Conservation (phyloP, 1,140 invertebrate genomes). For the Caerostris extrusa region DNA sequence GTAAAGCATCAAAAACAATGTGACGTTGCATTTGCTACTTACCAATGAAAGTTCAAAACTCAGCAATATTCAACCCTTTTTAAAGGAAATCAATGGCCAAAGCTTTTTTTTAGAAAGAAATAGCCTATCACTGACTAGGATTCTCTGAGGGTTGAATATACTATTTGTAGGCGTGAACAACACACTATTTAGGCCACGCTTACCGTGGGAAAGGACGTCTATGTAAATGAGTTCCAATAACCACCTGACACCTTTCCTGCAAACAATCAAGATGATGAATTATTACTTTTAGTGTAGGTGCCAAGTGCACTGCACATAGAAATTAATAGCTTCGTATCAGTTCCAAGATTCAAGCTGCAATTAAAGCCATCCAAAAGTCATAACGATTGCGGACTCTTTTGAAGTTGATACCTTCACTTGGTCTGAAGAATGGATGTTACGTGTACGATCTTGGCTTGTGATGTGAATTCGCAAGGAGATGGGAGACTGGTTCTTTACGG, state of each 20-base stretch:
- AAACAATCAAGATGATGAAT: conserved; percentile 74
- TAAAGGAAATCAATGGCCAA: neutral
- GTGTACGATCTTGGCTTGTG: neutral
- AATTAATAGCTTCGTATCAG: conserved; percentile 46
- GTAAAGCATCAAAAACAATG: neutral
- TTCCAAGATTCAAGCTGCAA: conserved; percentile 28
- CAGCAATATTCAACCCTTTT: neutral
- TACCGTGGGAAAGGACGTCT: conserved; percentile 73
- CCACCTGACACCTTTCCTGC: conserved; percentile 62
- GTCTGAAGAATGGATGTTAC: conserved; percentile 8
- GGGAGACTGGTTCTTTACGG: neutral
- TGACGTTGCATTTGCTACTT: neutral
- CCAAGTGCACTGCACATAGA: neutral
- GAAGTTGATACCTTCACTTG: neutral
- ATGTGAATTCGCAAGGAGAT: neutral
- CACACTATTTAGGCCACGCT: conserved; percentile 39
- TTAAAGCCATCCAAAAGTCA: conserved; percentile 40
- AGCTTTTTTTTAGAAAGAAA: neutral
- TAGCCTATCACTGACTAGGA: neutral
- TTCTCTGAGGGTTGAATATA: conserved; percentile 5
- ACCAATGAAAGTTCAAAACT: conserved; percentile 10
- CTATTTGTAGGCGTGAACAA: conserved; percentile 62
- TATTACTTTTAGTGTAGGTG: conserved; percentile 68
- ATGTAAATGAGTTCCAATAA: conserved; percentile 74
- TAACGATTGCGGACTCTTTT: conserved; percentile 35